Conservation (phyloP, 2,888 invertebrate genomes). For the Pachydiplax longipennis region DNA sequence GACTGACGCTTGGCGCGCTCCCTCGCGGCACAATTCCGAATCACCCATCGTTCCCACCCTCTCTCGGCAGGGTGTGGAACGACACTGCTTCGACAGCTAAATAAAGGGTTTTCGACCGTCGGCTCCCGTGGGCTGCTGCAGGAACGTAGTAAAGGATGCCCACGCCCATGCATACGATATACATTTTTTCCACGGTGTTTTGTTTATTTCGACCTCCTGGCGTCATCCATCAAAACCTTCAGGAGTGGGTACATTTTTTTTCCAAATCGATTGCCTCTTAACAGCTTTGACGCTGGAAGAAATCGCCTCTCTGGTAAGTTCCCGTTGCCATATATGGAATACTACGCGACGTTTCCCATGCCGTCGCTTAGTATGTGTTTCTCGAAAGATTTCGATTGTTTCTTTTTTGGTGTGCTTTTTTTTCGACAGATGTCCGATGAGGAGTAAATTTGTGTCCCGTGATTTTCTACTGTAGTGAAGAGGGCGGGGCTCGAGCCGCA, state of each 20-base stretch:
- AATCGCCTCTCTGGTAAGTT: neutral
- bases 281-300: neutral
- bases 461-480: neutral
- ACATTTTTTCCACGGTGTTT: slow-evolving; percentile 16
- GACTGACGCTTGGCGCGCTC: neutral
- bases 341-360: neutral
- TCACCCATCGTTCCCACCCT: neutral
- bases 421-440: neutral
- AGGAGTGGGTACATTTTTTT: neutral
- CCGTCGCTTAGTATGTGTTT: neutral
- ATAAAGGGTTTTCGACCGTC: neutral
- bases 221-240: slow-evolving; percentile 17
- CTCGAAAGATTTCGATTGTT: neutral
- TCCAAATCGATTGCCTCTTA: slow-evolving; percentile 11
- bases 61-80: neutral
- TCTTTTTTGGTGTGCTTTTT: neutral
- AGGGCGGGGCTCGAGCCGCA: neutral
- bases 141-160: neutral
- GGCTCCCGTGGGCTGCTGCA: neutral
- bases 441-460: neutral
- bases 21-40: neutral
- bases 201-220: neutral
- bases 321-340: neutral
- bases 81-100: neutral
- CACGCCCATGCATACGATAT: slow-evolving; percentile 30